These are phyloP conservation scores for Numida meleagris DNA, from an alignment of 2,113 vertebrate species.

Conservation along the genomic window DNA sequence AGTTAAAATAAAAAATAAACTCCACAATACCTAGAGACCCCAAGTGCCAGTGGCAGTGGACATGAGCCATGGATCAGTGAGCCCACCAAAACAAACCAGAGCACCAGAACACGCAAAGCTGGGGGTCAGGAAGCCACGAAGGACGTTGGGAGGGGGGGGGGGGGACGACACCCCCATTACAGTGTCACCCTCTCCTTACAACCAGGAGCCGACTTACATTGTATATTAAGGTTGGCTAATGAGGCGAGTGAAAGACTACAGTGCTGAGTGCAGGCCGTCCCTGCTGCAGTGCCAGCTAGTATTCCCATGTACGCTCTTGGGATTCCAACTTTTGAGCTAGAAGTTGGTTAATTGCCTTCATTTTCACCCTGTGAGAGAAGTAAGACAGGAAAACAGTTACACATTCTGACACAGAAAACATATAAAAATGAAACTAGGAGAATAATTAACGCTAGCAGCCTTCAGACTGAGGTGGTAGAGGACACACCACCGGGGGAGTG, in stretches of 20 bases:
- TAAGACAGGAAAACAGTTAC: neutral
- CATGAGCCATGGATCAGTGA: neutral
- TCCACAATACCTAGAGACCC: conserved; percentile 25
- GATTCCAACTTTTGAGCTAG: conserved; percentile 5
- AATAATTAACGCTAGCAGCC: neutral
- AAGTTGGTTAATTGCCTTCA: conserved; percentile 45
- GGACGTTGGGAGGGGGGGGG: neutral
- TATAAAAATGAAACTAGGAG: neutral
- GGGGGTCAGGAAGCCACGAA: neutral
- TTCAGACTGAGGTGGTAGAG: neutral
- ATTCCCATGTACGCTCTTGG: conserved; percentile 40
- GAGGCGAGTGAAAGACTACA: conserved; percentile 38
- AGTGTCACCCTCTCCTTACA: conserved; percentile 1
- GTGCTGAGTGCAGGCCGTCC: conserved; percentile 23
- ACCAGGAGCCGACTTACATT: neutral
- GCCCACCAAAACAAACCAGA: neutral
- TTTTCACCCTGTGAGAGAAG: conserved; percentile 65
- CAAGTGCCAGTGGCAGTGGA: conserved; percentile 10
- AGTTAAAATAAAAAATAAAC: conserved; percentile 45
- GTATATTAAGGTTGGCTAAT: neutral
- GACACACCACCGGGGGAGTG: accelerated
- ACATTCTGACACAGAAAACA: neutral
- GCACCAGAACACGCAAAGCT: neutral
- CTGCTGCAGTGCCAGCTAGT: conserved; percentile 31
- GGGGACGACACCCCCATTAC: neutral